phyloP scores from a whole-genome alignment of 2,797 vertebrate genomes.

The Falco berigora region DNA sequence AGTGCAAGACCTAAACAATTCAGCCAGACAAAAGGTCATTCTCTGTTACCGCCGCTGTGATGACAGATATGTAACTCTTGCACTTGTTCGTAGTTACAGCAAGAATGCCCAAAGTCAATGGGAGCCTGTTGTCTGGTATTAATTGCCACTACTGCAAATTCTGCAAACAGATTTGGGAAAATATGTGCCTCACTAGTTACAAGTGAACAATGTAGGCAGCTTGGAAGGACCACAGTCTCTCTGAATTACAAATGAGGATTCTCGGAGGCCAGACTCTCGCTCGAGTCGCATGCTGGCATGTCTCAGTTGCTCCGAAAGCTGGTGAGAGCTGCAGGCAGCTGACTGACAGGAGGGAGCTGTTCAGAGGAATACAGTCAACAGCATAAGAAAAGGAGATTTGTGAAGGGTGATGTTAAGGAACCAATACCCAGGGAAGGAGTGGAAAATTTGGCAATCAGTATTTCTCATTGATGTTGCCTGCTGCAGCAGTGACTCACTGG shows the following conservation, averaged over 20 bases:
- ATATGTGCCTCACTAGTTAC: not conserved
- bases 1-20: not conserved
- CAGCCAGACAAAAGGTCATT: not conserved
- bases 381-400: not conserved
- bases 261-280: not conserved
- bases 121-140: not conserved
- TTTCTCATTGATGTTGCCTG: not conserved
- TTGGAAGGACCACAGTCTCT: not conserved
- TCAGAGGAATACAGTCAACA: not conserved
- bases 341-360: not conserved
- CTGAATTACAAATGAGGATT: not conserved
- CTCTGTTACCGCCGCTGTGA: not conserved
- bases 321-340: not conserved
- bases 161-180: not conserved
- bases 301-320: not conserved
- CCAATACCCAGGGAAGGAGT: not conserved
- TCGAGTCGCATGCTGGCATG: not conserved
- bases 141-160: not conserved
- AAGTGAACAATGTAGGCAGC: not conserved
- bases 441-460: not conserved
- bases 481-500: not conserved
- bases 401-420: not conserved
- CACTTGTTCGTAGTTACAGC: not conserved
- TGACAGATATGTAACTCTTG: not conserved
- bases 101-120: not conserved